Base-by-base conservation (phyloP, 2,113 vertebrate genomes). In the Pachycephala philippinensis region DNA sequence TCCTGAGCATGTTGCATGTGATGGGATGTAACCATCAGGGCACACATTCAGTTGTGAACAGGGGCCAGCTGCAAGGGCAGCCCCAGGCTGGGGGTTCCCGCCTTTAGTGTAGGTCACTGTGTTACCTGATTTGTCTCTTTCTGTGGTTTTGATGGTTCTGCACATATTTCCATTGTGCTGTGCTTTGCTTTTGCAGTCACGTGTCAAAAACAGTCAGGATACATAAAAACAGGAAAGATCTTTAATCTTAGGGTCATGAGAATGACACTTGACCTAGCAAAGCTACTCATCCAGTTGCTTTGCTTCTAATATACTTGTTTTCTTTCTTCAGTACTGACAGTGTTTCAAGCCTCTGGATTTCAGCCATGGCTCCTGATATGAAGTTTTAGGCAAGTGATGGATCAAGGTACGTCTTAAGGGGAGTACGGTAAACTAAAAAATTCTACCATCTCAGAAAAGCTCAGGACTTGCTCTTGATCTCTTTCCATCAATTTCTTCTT, bases 141-240 rank as follows among this genome's bases (percentile, higher is more conserved):
- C n/a, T 30, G 26, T 72, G 16, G 2, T 92, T 90, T 78, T 75
- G 39, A 60, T 42, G 31, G 35, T 50, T 78, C 81, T 70, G 40
- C 53, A 84, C 10, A 15, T 78, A 81, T 69, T 96, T 95, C 82
- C 44, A 75, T 52, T 5, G 10, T 70, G n/a, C 35, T 63, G 44
- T 37, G 68, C 56, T 93, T 86, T 78, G 85, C 77, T 92, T 80
- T 81, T 30, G 49, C 28, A 56, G 79, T 71, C 80, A 76, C 1
- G 0, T 78, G 83, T 68, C 5, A 9, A 84, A 87, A 84, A 5
- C 56, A 54, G 52, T 71, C 88, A 94, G 88, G 83, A 95, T 82
- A 47, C 79, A 89, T 68, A 90, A 95, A 96, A 93, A 90, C 95
- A 96, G 95, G 95, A 97, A 96, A 96, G 90, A 84, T 96, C 69